phyloP scores from a whole-genome alignment of 2,113 vertebrate species.

The Cromileptes altivelis region DNA sequence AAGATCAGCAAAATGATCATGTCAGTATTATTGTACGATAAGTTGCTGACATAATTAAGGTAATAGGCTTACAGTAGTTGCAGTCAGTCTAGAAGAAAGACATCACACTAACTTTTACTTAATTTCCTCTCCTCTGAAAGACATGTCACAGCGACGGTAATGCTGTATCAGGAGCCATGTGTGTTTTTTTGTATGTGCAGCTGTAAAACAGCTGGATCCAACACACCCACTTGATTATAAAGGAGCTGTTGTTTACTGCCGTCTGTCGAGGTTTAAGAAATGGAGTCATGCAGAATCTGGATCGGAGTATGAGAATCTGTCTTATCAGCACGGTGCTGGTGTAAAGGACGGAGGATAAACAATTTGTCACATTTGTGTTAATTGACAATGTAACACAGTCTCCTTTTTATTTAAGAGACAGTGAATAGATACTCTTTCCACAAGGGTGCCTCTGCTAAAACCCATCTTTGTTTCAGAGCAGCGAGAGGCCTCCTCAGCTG shows the following conservation, averaged over 20 bases:
- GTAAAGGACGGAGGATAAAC: not conserved
- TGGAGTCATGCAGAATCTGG: slow-evolving; percentile 35
- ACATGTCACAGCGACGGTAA: slow-evolving; percentile 1
- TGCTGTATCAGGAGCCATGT: slow-evolving; percentile 27
- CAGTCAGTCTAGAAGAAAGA: not conserved
- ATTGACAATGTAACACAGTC: not conserved
- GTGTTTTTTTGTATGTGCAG: slow-evolving; percentile 39
- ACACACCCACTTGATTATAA: slow-evolving; percentile 57
- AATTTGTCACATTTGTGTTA: not conserved
- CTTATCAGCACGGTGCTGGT: not conserved
- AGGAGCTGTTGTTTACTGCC: slow-evolving; percentile 52
- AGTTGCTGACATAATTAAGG: no score
- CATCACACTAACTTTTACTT: not conserved
- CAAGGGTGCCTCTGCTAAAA: not conserved
- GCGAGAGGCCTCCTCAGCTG: slow-evolving; percentile 43
- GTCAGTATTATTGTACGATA: no score
- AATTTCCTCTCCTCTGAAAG: not conserved
- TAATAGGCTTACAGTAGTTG: not conserved
- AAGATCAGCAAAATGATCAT: no score
- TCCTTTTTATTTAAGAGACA: not conserved
- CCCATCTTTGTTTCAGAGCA: not conserved
- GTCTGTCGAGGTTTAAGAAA: slow-evolving; percentile 44
- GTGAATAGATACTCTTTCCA: not conserved
- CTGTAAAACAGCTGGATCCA: slow-evolving; percentile 75
- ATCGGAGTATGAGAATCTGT: slow-evolving; percentile 5